Conservation (phyloP, 2,113 vertebrate genomes). For the Ploceus nigricollis region DNA sequence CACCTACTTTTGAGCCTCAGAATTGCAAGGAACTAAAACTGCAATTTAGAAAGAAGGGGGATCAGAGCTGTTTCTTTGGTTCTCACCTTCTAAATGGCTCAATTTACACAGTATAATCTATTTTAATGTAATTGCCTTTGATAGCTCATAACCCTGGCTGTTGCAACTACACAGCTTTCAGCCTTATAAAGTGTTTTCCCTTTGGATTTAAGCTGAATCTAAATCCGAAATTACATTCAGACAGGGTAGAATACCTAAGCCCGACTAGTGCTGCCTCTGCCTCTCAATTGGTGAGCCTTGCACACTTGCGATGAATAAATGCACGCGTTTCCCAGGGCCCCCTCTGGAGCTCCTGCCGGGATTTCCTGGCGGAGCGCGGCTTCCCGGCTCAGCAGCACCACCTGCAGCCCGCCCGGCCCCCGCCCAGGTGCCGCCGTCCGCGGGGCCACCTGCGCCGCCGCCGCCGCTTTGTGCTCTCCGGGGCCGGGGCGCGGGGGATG, state of each 20-base stretch:
- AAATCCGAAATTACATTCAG: constrained; percentile 84
- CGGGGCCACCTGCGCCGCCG: neutral
- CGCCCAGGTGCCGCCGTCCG: neutral
- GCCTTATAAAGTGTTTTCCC: constrained; percentile 75
- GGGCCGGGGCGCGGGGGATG: accelerated
- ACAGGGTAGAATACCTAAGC: constrained; percentile 58
- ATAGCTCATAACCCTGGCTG: constrained; percentile 78
- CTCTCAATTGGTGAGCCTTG: constrained; percentile 81
- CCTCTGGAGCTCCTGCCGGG: constrained; percentile 65
- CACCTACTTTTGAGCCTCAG: constrained; percentile 77
- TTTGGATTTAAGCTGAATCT: constrained; percentile 80
- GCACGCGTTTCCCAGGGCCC: constrained; percentile 85
- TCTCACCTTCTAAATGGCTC: constrained; percentile 81
- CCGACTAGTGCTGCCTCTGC: constrained; percentile 76
- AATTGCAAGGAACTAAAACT: constrained; percentile 77
- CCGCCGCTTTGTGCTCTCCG: neutral
- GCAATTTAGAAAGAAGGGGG: constrained; percentile 71
- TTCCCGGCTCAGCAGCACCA: constrained; percentile 75
- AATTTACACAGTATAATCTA: constrained; percentile 80
- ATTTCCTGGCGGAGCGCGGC: constrained; percentile 57
- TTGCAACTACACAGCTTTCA: constrained; percentile 73
- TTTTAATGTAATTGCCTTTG: constrained; percentile 81
- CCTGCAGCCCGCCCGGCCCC: constrained; percentile 65
- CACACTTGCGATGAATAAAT: constrained; percentile 86
- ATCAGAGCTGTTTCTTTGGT: constrained; percentile 75